A percentile compares a stretch with the other conserved stretches of the same genome.
phyloP scores from a whole-genome alignment of 1,140 invertebrate genomes.

The Trichoplusia ni region DNA sequence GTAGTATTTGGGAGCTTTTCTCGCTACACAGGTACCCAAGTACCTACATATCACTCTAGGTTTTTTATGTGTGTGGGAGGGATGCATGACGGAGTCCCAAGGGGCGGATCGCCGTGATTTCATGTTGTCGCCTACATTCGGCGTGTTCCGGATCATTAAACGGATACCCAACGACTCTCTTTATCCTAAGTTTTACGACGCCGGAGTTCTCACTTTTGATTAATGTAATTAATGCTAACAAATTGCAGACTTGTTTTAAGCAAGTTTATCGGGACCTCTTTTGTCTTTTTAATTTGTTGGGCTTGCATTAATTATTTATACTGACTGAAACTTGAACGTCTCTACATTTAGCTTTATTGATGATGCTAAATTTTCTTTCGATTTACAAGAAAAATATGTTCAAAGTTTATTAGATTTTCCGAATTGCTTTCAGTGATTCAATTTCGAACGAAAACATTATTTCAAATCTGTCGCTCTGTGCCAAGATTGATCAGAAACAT shows the following conservation, averaged over 20 bases:
- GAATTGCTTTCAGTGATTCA: no score
- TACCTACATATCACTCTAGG: no score
- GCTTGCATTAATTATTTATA: slow-evolving; percentile 2
- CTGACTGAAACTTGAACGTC: neutral
- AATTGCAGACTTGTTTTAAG: slow-evolving; percentile 11
- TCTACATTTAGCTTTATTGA: neutral
- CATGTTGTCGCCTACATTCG: slow-evolving; percentile 16
- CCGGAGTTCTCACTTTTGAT: slow-evolving; percentile 12
- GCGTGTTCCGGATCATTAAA: slow-evolving; percentile 28
- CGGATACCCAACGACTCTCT: neutral
- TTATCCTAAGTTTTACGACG: neutral
- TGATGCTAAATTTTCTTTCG: neutral
- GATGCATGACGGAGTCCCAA: slow-evolving; percentile 16
- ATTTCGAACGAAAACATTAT: no score
- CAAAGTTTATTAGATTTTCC: no score
- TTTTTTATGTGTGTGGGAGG: slow-evolving; percentile 5
- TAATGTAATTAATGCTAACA: slow-evolving; percentile 23
- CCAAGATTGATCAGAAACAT: slow-evolving; percentile 2
- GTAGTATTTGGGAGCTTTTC: no score
- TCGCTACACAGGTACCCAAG: no score
- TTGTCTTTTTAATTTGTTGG: slow-evolving; percentile 9
- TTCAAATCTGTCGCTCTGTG: neutral
- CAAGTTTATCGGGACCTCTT: neutral
- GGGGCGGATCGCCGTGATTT: slow-evolving; percentile 18
- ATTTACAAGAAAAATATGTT: neutral